Conservation (phyloP, 2,113 vertebrate genomes). For the Podilymbus podiceps region DNA sequence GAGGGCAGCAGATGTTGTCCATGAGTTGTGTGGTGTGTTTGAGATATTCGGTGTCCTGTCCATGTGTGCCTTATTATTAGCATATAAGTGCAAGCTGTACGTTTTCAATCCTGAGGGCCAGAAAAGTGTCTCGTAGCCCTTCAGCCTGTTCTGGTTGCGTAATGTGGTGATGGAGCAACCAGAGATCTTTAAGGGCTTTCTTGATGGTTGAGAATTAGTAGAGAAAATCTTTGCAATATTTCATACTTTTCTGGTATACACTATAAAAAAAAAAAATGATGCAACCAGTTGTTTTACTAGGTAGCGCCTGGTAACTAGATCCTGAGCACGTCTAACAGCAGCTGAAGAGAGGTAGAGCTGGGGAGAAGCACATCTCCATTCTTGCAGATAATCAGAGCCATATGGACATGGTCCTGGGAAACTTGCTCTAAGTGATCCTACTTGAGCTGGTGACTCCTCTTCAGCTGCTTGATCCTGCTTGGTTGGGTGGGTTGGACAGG, state of each 20-base stretch:
- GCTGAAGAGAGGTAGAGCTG: neutral
- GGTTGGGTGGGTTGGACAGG: neutral
- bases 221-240: neutral
- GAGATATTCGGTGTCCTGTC: neutral
- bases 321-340: neutral
- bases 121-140: neutral
- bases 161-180: neutral
- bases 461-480: neutral
- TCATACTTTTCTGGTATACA: neutral
- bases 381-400: neutral
- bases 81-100: neutral
- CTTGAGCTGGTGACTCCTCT: neutral
- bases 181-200: neutral
- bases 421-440: neutral
- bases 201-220: neutral
- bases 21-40: neutral
- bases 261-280: neutral
- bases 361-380: neutral
- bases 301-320: neutral
- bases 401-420: neutral
- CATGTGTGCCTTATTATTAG: neutral
- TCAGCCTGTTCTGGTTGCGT: neutral
- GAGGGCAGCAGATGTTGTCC: neutral
- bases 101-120: neutral
- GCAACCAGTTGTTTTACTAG: neutral